Evolutionary conservation across 2,888 invertebrate genomes (phyloP).

Genomic region (Ectemnius cavifrons): DNA sequence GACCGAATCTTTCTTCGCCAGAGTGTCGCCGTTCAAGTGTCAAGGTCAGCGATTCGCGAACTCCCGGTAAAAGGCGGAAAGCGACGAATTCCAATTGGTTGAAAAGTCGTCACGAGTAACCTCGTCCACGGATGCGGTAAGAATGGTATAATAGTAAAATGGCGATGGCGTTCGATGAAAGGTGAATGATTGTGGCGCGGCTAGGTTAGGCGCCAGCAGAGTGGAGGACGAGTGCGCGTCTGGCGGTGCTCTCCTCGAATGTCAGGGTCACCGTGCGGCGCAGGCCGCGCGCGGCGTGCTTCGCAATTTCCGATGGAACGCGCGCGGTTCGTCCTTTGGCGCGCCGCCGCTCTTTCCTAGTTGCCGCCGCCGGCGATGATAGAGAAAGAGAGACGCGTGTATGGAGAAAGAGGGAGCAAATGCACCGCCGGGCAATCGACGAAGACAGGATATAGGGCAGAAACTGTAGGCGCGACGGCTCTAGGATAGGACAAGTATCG

Average conservation of each 20-base stretch:
- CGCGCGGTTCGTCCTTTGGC: background rate
- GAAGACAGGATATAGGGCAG: background rate
- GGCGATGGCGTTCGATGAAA: background rate
- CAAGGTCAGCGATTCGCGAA: slow-evolving; percentile 52
- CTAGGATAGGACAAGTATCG: slow-evolving; percentile 8
- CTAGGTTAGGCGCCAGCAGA: background rate
- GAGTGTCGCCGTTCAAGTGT: slow-evolving; percentile 39
- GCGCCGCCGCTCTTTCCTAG: slow-evolving; percentile 21
- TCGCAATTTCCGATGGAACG: slow-evolving; percentile 51
- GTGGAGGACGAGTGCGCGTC: slow-evolving; percentile 29
- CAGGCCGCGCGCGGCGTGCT: slow-evolving; percentile 56
- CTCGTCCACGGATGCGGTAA: background rate
- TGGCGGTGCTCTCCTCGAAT: slow-evolving; percentile 51
- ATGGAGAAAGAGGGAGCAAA: background rate
- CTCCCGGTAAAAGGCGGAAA: too few relatives aligned
- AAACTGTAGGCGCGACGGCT: background rate
- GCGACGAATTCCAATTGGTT: background rate
- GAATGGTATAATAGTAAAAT: too few relatives aligned
- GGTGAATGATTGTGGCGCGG: background rate
- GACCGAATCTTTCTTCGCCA: background rate
- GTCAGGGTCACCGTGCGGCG: slow-evolving; percentile 68
- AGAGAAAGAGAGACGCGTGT: background rate
- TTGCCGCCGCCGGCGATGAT: slow-evolving; percentile 15
- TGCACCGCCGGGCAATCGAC: background rate
- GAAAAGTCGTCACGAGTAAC: background rate